Percentiles rank a stretch among this genome's conserved stretches.
Conservation (phyloP, 2,888 invertebrate species). For the Drosophila histrio region DNA sequence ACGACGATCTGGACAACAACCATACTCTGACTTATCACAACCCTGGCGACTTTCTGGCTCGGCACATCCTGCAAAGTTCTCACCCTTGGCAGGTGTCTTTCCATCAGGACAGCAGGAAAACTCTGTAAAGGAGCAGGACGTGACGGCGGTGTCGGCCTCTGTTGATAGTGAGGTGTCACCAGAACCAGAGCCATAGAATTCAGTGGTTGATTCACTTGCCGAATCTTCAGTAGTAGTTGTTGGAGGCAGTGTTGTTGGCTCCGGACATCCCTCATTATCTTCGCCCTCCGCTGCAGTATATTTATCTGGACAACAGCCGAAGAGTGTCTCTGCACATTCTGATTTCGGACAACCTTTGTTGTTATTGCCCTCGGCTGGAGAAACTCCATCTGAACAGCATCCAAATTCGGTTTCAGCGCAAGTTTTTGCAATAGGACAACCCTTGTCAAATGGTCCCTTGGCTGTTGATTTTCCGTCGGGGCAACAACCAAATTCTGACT, state of each 20-base stretch:
- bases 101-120: constrained; percentile 90
- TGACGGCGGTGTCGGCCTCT: constrained; percentile 61
- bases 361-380: constrained; percentile 89
- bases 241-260: constrained; percentile 85
- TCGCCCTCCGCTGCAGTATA: constrained; percentile 91
- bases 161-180: constrained; percentile 43
- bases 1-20: constrained; percentile 91
- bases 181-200: constrained; percentile 66
- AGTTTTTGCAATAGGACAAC: constrained; percentile 89
- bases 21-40: constrained; percentile 87
- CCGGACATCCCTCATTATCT: constrained; percentile 91
- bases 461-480: constrained; percentile 91
- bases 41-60: constrained; percentile 74
- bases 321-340: constrained; percentile 90
- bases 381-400: constrained; percentile 93
- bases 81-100: constrained; percentile 87
- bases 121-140: constrained; percentile 83
- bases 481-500: constrained; percentile 92
- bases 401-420: constrained; percentile 91
- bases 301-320: constrained; percentile 94
- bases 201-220: constrained; percentile 44
- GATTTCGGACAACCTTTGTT: constrained; percentile 90
- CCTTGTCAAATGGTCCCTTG: constrained; percentile 92
- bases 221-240: constrained; percentile 67
- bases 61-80: constrained; percentile 80